phyloP scores from a whole-genome alignment of 2,888 invertebrate genomes.

The Pandemis cinnamomeana region DNA sequence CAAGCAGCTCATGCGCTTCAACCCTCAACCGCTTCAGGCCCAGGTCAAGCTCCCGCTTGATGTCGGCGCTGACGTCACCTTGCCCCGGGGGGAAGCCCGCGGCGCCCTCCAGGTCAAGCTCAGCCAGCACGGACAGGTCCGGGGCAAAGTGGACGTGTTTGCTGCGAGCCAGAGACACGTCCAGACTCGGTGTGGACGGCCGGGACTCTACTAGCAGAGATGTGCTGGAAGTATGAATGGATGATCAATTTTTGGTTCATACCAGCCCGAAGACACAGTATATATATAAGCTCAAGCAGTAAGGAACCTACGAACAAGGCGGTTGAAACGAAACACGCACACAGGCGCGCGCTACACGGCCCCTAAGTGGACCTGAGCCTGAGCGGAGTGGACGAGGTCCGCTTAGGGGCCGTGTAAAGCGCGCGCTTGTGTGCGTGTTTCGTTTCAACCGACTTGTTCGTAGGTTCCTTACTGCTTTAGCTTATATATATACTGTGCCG shows the following conservation, averaged over 20 bases:
- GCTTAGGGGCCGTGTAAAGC: no score
- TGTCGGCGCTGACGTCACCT: constrained; percentile 80
- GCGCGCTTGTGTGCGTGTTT: no score
- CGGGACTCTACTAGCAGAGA: constrained; percentile 54
- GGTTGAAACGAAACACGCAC: no score
- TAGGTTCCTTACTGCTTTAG: no score
- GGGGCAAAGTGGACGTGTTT: constrained; percentile 90
- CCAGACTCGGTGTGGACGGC: constrained; percentile 52
- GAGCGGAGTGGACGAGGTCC: no score
- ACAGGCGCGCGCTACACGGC: no score
- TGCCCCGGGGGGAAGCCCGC: constrained; percentile 83
- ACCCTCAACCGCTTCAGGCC: constrained; percentile 46
- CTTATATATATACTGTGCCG: no score
- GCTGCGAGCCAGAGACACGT: constrained; percentile 57
- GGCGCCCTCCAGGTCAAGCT: constrained; percentile 86
- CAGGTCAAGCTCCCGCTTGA: constrained; percentile 81
- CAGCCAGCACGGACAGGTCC: constrained; percentile 85
- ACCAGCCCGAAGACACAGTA: no score
- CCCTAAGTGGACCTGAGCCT: no score
- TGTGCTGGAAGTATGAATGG: background rate
- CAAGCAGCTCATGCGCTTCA: constrained; percentile 89
- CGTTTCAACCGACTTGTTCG: no score
- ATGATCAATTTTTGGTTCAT: background rate
- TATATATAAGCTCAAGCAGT: no score
- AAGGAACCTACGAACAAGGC: no score